Conservation (phyloP, 1,140 invertebrate species). For the Drosophila kohkoa region DNA sequence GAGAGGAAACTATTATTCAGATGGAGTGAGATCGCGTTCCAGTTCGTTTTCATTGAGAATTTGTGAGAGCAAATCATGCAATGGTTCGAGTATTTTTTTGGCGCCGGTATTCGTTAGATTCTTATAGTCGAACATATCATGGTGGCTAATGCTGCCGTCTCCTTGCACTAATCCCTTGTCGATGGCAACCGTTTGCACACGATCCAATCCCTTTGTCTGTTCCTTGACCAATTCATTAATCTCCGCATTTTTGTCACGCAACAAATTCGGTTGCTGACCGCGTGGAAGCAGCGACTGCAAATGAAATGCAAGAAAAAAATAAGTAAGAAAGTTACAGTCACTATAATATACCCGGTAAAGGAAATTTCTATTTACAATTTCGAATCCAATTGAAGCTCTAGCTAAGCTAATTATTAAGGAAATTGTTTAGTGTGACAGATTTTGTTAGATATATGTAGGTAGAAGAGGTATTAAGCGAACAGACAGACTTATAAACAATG, state of each 20-base stretch:
- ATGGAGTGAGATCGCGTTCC: slow-evolving; percentile 89
- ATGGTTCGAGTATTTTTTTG: slow-evolving; percentile 92
- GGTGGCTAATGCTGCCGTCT: slow-evolving; percentile 92
- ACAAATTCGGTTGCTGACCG: slow-evolving; percentile 92
- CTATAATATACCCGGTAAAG: background rate
- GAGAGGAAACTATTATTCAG: slow-evolving; percentile 86
- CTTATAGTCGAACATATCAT: slow-evolving; percentile 95
- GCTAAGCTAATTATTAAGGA: too few species aligned
- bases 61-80: slow-evolving; percentile 91
- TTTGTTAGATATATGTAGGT: too few species aligned
- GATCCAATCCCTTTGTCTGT: slow-evolving; percentile 85
- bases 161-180: slow-evolving; percentile 91
- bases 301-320: slow-evolving; percentile 28
- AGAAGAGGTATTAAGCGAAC: too few species aligned
- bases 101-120: slow-evolving; percentile 93
- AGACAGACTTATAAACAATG: too few species aligned
- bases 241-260: slow-evolving; percentile 90
- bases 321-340: background rate
- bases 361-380: too few species aligned
- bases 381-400: too few species aligned
- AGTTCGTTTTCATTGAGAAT: slow-evolving; percentile 90
- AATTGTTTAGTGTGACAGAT: too few species aligned
- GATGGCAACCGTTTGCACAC: slow-evolving; percentile 89
- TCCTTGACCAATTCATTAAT: slow-evolving; percentile 91
- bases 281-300: slow-evolving; percentile 93